Percentiles rank a stretch among this genome's conserved stretches.
phyloP scores from a whole-genome alignment of 1,140 invertebrate species.

The Orussus abietinus region DNA sequence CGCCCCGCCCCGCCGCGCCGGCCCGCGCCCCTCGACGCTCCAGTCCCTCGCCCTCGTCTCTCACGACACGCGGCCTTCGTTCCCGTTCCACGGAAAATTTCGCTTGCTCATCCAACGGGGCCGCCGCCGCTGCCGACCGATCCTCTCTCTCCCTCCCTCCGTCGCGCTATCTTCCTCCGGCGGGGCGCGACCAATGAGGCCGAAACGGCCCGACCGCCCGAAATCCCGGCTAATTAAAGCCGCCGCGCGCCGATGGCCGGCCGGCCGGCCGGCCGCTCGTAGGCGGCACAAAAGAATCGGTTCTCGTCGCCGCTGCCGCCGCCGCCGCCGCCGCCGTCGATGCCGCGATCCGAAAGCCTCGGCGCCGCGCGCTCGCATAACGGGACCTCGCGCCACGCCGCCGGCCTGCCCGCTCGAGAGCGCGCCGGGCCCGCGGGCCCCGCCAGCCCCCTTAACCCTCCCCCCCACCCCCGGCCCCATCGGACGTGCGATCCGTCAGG shows the following conservation, averaged over 20 bases:
- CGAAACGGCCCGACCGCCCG: background rate
- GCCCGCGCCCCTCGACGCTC: slow-evolving; percentile 4
- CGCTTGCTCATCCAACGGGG: background rate
- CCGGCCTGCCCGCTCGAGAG: slow-evolving; percentile 1
- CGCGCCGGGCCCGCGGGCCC: background rate
- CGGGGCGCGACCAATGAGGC: no score
- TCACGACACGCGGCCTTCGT: no score
- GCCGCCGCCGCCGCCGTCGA: slow-evolving; percentile 8
- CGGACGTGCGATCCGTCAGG: no score
- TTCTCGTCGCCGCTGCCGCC: background rate
- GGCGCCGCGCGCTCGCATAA: slow-evolving; percentile 9
- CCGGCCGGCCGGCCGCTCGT: no score
- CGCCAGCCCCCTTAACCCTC: background rate
- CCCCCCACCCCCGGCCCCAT: slow-evolving; percentile 4
- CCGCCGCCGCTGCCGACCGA: background rate
- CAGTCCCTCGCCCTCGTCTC: slow-evolving; percentile 8
- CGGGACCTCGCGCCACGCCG: slow-evolving; percentile 6
- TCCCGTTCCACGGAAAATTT: background rate
- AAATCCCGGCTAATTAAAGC: background rate
- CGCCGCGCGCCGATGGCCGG: background rate
- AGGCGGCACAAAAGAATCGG: background rate
- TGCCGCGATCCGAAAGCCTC: no score
- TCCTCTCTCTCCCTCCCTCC: no score
- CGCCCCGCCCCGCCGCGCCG: slow-evolving; percentile 10
- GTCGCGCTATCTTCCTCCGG: background rate